Base-by-base conservation (phyloP, 2,113 vertebrate species). In the Corydoras sp. region DNA sequence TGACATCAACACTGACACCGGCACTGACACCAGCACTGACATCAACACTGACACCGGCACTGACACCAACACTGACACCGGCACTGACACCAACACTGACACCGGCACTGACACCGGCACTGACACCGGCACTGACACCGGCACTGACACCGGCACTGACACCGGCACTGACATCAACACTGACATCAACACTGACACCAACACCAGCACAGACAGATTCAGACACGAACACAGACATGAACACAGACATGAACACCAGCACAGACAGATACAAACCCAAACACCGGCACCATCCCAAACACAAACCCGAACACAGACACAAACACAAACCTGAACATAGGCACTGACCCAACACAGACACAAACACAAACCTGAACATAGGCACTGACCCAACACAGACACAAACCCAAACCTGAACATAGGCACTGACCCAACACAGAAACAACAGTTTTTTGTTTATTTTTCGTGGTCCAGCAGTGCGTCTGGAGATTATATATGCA, bases 1-100 rank as follows among this genome's bases (percentile, higher is more conserved):
- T n/a, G 2, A 73, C 31, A 61, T n/a, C n/a, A n/a, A n/a, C n/a
- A n/a, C n/a, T n/a, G n/a, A n/a, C n/a, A n/a, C n/a, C n/a, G n/a
- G n/a, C n/a, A 53, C 53, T 32, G 15, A 50, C 59, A 69, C 32
- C 18, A 1, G 69, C 63, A 63, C 53, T 73, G 32, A 62, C 55
- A n/a, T n/a, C n/a, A n/a, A n/a, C n/a, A n/a, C n/a, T n/a, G n/a
- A n/a, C n/a, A n/a, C n/a, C n/a, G n/a, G n/a, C n/a, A 53, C 53
- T 32, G 15, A 50, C 59, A 69, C 32, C 18, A 35, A 35, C 3
- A 35, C 3, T 4, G 32, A 4, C 3, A 6, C 32, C n/a, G 2
- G 69, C 31, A 65, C 61, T 51, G 24, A 72, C 68, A 65, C 60
- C 18, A 2, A 24, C 18, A 24, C 18, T 2, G 18, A 58, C 64